Evolutionary conservation across 2,797 vertebrate species (phyloP).

Genomic region (Buceros bicornis): DNA sequence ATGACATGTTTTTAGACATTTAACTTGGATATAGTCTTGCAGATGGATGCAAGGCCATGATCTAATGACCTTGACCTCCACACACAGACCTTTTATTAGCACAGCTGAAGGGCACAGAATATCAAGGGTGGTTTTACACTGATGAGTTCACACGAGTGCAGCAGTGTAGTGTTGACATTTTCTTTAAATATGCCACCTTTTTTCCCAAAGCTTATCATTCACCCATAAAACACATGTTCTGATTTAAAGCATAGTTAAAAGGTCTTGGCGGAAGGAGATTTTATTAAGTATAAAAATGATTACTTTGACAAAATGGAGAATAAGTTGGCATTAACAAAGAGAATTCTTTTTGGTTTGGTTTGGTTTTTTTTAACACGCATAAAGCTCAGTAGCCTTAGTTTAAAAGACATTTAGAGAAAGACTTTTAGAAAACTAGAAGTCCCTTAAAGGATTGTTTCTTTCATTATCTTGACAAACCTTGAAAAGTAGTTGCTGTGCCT

Average conservation of each 20-base stretch:
- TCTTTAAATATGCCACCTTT: not conserved
- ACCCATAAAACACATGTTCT: conserved; percentile 18
- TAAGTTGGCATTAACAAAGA: conserved; percentile 42
- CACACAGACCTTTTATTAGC: not conserved
- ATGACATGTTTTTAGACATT: not conserved
- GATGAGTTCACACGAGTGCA: not conserved
- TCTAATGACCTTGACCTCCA: not conserved
- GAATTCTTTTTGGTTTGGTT: not conserved
- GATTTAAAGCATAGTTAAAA: conserved; percentile 12
- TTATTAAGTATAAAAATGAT: conserved; percentile 61
- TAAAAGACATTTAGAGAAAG: conserved; percentile 35
- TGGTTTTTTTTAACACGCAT: not conserved
- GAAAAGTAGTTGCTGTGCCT: conserved; percentile 57
- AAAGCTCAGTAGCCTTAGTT: conserved; percentile 22
- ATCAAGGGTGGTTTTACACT: not conserved
- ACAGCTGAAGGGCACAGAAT: not conserved
- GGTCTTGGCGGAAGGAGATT: conserved; percentile 33
- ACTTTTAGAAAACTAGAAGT: conserved; percentile 41
- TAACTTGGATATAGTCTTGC: not conserved
- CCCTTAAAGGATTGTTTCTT: conserved; percentile 40
- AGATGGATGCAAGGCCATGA: not conserved
- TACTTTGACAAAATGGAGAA: conserved; percentile 55
- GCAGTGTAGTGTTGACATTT: not conserved
- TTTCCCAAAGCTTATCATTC: conserved; percentile 49
- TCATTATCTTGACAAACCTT: conserved; percentile 66